phyloP scores from a whole-genome alignment of 2,113 vertebrate species.

The Sprattus sprattus region DNA sequence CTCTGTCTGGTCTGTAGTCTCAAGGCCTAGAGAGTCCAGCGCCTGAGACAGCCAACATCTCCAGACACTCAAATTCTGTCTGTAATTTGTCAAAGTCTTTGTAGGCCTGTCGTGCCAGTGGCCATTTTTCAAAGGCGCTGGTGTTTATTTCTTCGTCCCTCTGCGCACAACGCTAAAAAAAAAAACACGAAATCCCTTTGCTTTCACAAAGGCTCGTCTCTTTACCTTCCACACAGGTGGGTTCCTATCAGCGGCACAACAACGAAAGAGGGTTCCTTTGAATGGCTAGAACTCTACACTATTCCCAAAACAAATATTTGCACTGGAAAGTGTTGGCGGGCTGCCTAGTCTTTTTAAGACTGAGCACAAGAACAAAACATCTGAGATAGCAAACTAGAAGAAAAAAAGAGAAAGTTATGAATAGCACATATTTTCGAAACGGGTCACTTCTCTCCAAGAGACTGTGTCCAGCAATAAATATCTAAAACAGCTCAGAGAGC shows the following conservation, averaged over 20 bases:
- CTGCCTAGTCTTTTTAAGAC: neutral
- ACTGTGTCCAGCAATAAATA: constrained; percentile 40
- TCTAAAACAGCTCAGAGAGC: constrained; percentile 40
- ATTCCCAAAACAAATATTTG: constrained; percentile 34
- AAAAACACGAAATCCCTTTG: neutral
- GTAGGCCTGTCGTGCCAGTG: neutral
- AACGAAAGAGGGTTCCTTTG: neutral
- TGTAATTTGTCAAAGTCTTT: neutral
- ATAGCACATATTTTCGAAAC: constrained; percentile 2
- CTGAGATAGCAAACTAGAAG: neutral
- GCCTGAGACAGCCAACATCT: neutral
- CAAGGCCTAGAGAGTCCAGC: neutral
- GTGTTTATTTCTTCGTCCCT: constrained; percentile 3
- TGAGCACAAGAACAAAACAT: constrained; percentile 24
- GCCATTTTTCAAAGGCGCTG: neutral
- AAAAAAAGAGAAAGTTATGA: neutral
- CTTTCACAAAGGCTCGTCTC: neutral
- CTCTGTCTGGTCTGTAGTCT: neutral
- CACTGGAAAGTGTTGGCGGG: constrained; percentile 23
- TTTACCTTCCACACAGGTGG: constrained; percentile 9
- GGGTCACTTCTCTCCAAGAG: constrained; percentile 25
- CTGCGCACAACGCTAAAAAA: neutral
- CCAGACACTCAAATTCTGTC: neutral
- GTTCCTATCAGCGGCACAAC: neutral
- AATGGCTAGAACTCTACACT: neutral